These are phyloP conservation scores for Aphaenogaster floridana DNA, from an alignment of 1,140 invertebrate genomes.

Conservation along the genomic window DNA sequence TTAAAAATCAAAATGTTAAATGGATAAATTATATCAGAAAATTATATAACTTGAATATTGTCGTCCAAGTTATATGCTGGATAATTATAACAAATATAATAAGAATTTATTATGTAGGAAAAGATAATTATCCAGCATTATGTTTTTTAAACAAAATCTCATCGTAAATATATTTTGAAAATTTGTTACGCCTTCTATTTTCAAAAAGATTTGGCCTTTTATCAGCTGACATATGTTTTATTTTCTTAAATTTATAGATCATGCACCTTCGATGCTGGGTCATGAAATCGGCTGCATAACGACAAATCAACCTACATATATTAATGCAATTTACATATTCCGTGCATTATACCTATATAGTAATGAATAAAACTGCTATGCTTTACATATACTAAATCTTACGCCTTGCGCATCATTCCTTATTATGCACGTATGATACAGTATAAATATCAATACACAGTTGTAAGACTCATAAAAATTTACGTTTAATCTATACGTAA, in stretches of 20 bases:
- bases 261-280: background rate
- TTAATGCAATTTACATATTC: conserved; percentile 72
- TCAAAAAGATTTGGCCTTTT: background rate
- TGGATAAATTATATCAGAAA: background rate
- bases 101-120: background rate
- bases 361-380: background rate
- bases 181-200: background rate
- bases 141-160: background rate
- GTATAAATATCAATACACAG: background rate
- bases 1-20: background rate
- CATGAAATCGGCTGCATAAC: conserved; percentile 43
- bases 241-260: background rate
- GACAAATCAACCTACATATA: conserved; percentile 70
- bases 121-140: no score
- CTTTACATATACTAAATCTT: conserved; percentile 55
- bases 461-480: background rate
- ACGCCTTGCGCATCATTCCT: background rate
- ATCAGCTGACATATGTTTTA: background rate
- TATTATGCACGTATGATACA: background rate
- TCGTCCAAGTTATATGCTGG: background rate
- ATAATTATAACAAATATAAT: background rate
- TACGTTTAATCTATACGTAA: background rate
- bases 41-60: background rate
- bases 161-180: background rate
- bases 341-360: conserved; percentile 1